phyloP scores from a whole-genome alignment of 1,140 invertebrate genomes.

The Lutraria rhynchaena region DNA sequence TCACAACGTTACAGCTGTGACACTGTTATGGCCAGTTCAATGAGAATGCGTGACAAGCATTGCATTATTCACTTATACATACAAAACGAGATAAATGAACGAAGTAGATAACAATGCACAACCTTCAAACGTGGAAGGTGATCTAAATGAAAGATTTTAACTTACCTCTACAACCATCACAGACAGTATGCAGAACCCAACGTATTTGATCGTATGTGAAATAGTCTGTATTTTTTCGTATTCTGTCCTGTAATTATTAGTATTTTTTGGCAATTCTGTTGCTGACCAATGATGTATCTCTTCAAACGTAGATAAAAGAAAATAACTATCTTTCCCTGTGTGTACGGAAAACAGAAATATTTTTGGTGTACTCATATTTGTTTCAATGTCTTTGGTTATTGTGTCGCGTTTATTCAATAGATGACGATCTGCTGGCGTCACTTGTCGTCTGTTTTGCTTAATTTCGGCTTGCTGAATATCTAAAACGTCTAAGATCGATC shows the following conservation, averaged over 20 bases:
- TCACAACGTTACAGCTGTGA: too few species aligned
- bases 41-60: too few species aligned
- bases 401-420: background rate
- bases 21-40: too few species aligned
- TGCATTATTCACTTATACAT: too few species aligned
- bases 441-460: too few species aligned
- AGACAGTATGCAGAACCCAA: constrained; percentile 43
- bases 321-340: background rate
- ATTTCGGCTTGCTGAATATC: too few species aligned
- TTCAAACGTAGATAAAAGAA: constrained; percentile 28
- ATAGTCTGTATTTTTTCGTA: constrained; percentile 34
- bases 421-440: too few species aligned
- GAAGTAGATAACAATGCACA: too few species aligned
- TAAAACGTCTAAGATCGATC: too few species aligned
- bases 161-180: constrained; percentile 54
- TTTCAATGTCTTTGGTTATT: background rate
- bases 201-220: constrained; percentile 48
- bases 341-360: constrained; percentile 31
- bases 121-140: too few species aligned
- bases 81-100: too few species aligned
- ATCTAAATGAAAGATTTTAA: too few species aligned
- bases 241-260: constrained; percentile 14
- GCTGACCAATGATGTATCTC: background rate
- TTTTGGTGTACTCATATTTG: background rate
- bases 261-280: background rate